phyloP scores from a whole-genome alignment of 2,888 invertebrate species.

The Hylaea fasciaria region DNA sequence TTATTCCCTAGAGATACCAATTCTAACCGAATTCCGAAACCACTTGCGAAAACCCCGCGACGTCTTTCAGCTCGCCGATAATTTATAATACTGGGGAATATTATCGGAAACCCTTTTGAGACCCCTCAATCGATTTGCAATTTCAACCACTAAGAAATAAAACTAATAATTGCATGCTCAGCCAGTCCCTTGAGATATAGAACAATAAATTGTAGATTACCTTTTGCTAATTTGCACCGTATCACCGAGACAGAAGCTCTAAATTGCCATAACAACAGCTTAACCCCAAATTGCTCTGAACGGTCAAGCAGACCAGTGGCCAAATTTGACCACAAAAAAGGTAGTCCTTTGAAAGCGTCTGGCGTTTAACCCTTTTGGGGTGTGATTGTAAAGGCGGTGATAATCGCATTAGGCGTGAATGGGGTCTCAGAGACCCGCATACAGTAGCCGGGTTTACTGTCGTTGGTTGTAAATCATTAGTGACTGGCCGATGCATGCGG shows the following conservation, averaged over 20 bases:
- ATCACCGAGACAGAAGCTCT: background rate
- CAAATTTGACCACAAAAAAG: slow-evolving; percentile 25
- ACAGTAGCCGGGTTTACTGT: slow-evolving; percentile 33
- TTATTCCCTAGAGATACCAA: slow-evolving; percentile 8
- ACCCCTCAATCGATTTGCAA: slow-evolving; percentile 22
- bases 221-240: background rate
- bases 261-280: background rate
- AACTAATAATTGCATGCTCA: slow-evolving; percentile 8
- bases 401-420: slow-evolving; percentile 48
- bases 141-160: slow-evolving; percentile 9
- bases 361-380: slow-evolving; percentile 36
- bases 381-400: slow-evolving; percentile 33
- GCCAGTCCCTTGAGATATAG: background rate
- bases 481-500: background rate
- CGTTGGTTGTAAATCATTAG: slow-evolving; percentile 26
- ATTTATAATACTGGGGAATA: slow-evolving; percentile 16
- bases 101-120: background rate
- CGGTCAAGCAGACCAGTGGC: slow-evolving; percentile 24
- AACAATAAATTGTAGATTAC: slow-evolving; percentile 24
- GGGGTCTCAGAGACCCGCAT: slow-evolving; percentile 38
- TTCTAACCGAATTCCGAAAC: slow-evolving; percentile 1
- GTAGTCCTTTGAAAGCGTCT: slow-evolving; percentile 10
- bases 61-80: slow-evolving; percentile 8
- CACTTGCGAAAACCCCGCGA: slow-evolving; percentile 10
- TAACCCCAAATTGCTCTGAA: background rate